phyloP scores from a whole-genome alignment of 2,888 invertebrate genomes.

The Calameuta filiformis region DNA sequence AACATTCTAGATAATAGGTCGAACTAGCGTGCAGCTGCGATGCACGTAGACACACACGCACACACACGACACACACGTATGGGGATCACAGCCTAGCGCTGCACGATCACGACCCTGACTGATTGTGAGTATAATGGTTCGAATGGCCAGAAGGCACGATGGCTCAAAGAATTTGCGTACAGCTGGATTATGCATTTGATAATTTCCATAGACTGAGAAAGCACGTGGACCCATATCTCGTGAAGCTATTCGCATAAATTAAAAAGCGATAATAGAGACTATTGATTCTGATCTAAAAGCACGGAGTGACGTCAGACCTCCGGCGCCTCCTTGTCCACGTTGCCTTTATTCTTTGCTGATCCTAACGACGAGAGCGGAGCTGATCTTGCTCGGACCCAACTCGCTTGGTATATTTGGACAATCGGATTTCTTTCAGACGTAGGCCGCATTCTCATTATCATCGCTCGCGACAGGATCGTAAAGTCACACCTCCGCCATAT shows the following conservation, averaged over 20 bases:
- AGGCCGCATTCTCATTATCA: not conserved
- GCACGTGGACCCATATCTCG: not conserved
- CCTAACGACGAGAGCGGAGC: constrained; percentile 15
- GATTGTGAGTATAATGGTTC: not conserved
- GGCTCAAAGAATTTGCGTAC: not conserved
- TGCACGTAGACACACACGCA: not conserved
- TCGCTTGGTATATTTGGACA: not conserved
- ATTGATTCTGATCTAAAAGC: constrained; percentile 19
- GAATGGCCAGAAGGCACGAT: too few relatives aligned
- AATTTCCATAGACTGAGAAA: not conserved
- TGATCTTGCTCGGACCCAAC: not conserved
- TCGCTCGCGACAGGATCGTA: not conserved
- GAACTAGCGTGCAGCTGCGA: not conserved
- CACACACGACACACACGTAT: not conserved
- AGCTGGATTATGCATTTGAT: not conserved
- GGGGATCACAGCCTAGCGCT: not conserved
- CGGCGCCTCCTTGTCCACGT: not conserved
- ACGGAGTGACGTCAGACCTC: constrained; percentile 33
- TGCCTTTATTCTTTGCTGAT: not conserved
- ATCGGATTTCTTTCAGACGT: not conserved
- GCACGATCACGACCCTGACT: not conserved
- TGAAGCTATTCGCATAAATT: constrained; percentile 15
- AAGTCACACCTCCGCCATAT: not conserved
- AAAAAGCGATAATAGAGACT: not conserved
- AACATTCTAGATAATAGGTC: not conserved